These are phyloP conservation scores for Callaeas wilsoni DNA, from an alignment of 2,113 vertebrate species.

Conservation along the genomic window DNA sequence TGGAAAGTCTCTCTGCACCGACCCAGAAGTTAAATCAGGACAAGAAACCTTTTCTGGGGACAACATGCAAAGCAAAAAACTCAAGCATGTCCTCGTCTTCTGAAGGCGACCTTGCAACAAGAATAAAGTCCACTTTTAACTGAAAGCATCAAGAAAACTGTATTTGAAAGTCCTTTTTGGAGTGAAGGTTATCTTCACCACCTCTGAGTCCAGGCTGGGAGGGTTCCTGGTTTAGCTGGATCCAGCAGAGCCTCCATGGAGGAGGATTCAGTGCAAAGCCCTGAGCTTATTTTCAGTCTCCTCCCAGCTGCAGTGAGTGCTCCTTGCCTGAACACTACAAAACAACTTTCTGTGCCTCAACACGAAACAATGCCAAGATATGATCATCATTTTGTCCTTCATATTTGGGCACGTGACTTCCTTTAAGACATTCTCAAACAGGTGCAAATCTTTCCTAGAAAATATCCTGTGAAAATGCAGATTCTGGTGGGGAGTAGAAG, in stretches of 20 bases:
- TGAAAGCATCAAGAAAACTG: background rate
- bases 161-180: background rate
- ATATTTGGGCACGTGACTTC: background rate
- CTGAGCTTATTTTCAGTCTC: background rate
- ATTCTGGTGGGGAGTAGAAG: background rate
- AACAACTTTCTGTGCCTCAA: background rate
- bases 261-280: background rate
- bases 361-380: background rate
- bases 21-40: background rate
- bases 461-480: background rate
- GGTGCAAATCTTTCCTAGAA: background rate
- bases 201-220: background rate
- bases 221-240: background rate
- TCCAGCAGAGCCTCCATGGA: background rate
- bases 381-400: background rate
- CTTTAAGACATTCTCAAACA: background rate
- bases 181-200: background rate
- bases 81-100: background rate
- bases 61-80: background rate
- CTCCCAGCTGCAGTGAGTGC: background rate
- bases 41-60: background rate
- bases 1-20: background rate
- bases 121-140: background rate
- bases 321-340: background rate
- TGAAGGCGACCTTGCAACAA: background rate